These are phyloP conservation scores for Malaclemys terrapin DNA, from an alignment of 2,113 vertebrate species.

Conservation along the genomic window DNA sequence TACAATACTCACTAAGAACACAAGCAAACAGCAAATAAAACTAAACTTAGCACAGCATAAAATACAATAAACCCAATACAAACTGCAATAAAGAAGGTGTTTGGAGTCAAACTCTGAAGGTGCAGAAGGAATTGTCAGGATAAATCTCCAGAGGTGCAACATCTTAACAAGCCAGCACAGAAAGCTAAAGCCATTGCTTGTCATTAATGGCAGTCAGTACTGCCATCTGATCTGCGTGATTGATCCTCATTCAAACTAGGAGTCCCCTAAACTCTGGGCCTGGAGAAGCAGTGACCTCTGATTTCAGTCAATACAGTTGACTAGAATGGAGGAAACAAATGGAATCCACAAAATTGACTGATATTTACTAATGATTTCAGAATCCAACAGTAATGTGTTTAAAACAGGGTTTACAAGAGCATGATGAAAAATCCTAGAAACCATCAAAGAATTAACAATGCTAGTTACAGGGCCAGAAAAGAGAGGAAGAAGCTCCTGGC, in stretches of 20 bases:
- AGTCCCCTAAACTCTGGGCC: background rate
- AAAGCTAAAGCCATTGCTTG: background rate
- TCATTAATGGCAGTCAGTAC: background rate
- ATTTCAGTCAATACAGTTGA: constrained; percentile 41
- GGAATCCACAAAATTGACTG: constrained; percentile 50
- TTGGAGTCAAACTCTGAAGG: background rate
- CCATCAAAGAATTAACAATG: constrained; percentile 65
- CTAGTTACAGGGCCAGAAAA: constrained; percentile 50
- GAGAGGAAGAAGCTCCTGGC: constrained; percentile 46
- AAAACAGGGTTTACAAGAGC: constrained; percentile 61
- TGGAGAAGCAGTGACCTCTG: constrained; percentile 12
- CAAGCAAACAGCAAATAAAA: background rate
- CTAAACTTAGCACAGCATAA: background rate
- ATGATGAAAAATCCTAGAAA: constrained; percentile 69
- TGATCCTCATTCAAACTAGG: background rate
- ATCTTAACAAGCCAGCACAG: background rate
- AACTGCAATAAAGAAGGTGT: background rate
- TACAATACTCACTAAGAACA: background rate
- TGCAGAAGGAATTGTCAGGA: background rate
- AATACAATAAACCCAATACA: background rate
- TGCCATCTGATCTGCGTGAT: background rate
- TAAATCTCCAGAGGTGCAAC: constrained; percentile 20
- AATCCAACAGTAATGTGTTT: background rate
- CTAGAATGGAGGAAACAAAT: constrained; percentile 30
- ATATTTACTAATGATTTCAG: constrained; percentile 70